phyloP scores from a whole-genome alignment of 92 coral and sea anemone species.

The Epizoanthus stellaris region DNA sequence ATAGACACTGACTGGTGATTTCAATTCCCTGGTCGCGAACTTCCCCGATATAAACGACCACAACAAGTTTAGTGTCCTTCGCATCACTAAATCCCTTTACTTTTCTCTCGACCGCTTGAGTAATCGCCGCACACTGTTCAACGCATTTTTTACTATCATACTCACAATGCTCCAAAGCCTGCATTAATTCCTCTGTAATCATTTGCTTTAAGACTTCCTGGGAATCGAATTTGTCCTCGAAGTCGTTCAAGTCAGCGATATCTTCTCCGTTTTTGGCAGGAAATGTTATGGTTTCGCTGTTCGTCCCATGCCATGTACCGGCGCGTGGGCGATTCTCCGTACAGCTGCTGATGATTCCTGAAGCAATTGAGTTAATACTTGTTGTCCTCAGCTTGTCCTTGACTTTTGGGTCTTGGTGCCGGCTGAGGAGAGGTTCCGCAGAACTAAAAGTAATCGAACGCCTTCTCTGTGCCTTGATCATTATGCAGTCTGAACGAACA shows the following conservation, averaged over 20 bases:
- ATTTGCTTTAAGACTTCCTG: slow-evolving; percentile 76
- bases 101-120: slow-evolving; percentile 80
- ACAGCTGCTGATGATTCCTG: slow-evolving; percentile 73
- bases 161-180: slow-evolving; percentile 60
- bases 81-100: slow-evolving; percentile 62
- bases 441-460: slow-evolving; percentile 81
- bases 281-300: slow-evolving; percentile 40
- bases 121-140: slow-evolving; percentile 71
- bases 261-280: slow-evolving; percentile 38
- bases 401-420: slow-evolving; percentile 45
- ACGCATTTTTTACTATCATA: slow-evolving; percentile 77
- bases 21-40: slow-evolving; percentile 97
- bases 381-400: slow-evolving; percentile 70
- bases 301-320: slow-evolving; percentile 93
- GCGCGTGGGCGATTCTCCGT: slow-evolving; percentile 73
- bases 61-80: slow-evolving; percentile 74
- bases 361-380: slow-evolving; percentile 86
- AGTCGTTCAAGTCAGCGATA: slow-evolving; percentile 71
- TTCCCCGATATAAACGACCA: slow-evolving; percentile 93
- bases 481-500: background rate
- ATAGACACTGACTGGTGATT: slow-evolving; percentile 92
- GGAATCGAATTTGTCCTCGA: slow-evolving; percentile 64
- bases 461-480: slow-evolving; percentile 58
- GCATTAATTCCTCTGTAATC: slow-evolving; percentile 78
- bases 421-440: slow-evolving; percentile 64